Percentiles rank a stretch among this genome's conserved stretches.
Evolutionary conservation across 2,888 invertebrate genomes (phyloP).

Genomic region (Ormyrus nitidulus): DNA sequence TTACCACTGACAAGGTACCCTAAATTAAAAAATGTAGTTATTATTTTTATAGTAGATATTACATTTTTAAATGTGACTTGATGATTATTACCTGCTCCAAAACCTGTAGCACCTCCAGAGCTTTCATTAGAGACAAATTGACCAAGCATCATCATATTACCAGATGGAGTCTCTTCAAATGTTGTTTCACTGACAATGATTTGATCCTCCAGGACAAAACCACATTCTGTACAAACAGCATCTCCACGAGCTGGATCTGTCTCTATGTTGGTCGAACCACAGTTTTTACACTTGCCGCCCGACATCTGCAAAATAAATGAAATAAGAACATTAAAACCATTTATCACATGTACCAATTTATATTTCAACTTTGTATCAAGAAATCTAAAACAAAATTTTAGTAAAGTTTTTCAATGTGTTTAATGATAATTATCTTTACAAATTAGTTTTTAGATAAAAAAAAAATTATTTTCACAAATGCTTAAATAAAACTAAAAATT

Average conservation of each 20-base stretch:
- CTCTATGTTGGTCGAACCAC: conserved; percentile 94
- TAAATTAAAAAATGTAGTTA: conserved; percentile 68
- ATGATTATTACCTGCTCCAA: conserved; percentile 81
- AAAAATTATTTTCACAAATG: background rate
- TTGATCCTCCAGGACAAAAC: conserved; percentile 96
- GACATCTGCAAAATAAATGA: conserved; percentile 72
- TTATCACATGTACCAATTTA: no score
- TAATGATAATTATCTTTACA: no score
- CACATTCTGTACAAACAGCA: conserved; percentile 97
- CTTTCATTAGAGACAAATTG: conserved; percentile 95
- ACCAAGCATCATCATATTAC: conserved; percentile 91
- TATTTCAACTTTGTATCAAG: no score
- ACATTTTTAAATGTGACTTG: conserved; percentile 20
- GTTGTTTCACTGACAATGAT: conserved; percentile 97
- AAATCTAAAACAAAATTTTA: no score
- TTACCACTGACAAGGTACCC: conserved; percentile 89
- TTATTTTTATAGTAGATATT: background rate
- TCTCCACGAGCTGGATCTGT: conserved; percentile 96
- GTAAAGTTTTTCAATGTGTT: no score
- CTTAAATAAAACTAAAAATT: background rate
- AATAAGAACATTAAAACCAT: background rate
- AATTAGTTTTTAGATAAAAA: no score
- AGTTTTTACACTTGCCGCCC: conserved; percentile 90
- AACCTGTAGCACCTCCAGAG: conserved; percentile 88
- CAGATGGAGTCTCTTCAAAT: conserved; percentile 94